These are phyloP conservation scores for Palaemon carinicauda DNA, from an alignment of 1,140 invertebrate genomes.

Conservation along the genomic window DNA sequence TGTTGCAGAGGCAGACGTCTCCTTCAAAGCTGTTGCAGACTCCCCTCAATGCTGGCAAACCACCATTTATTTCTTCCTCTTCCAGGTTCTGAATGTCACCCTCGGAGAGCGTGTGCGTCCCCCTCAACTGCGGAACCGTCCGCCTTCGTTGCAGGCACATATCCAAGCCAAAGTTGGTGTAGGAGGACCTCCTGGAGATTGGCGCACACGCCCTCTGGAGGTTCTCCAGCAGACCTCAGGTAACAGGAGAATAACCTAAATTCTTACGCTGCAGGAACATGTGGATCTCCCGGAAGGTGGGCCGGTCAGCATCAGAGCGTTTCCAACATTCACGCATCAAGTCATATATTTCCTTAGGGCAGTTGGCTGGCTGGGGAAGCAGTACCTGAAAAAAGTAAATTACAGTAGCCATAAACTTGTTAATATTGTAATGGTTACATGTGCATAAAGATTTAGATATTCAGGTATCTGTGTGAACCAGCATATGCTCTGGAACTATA, in stretches of 20 bases:
- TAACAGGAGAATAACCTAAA: conserved; percentile 70
- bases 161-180: conserved; percentile 35
- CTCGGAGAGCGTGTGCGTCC: conserved; percentile 32
- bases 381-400: conserved; percentile 51
- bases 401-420: background rate
- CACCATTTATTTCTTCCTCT: background rate
- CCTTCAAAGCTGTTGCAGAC: conserved; percentile 37
- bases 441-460: too few species aligned
- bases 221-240: conserved; percentile 54
- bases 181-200: conserved; percentile 30
- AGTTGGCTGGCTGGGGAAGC: conserved; percentile 69
- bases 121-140: conserved; percentile 5
- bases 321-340: conserved; percentile 82
- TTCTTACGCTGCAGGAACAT: conserved; percentile 78
- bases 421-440: too few species aligned
- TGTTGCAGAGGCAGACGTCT: conserved; percentile 33
- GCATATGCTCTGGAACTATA: too few species aligned
- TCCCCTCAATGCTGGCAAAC: background rate
- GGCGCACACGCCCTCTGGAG: conserved; percentile 22
- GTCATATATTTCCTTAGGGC: conserved; percentile 76
- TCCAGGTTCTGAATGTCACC: conserved; percentile 46
- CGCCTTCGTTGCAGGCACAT: conserved; percentile 16
- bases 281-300: conserved; percentile 78
- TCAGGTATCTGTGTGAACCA: too few species aligned
- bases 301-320: conserved; percentile 72